These are phyloP conservation scores for Chesias legatella DNA, from an alignment of 2,888 invertebrate genomes.

Conservation along the genomic window DNA sequence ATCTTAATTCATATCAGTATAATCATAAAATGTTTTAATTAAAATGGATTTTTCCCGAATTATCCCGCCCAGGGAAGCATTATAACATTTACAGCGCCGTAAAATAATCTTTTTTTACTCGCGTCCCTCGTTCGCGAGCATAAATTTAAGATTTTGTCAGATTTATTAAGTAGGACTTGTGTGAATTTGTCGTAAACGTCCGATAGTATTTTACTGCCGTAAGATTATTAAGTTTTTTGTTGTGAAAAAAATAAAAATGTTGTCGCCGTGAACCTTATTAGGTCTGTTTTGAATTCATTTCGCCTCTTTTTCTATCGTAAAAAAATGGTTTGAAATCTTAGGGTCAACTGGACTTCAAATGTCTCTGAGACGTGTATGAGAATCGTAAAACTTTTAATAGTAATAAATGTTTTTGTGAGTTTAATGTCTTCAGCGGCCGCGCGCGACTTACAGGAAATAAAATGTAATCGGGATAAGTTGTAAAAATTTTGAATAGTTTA, in stretches of 20 bases:
- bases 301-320: conserved; percentile 48
- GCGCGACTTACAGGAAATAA: conserved; percentile 28
- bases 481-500: conserved; percentile 24
- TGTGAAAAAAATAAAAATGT: conserved; percentile 48
- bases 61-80: conserved; percentile 49
- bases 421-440: conserved; percentile 28
- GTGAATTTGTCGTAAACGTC: conserved; percentile 76
- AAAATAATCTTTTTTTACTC: conserved; percentile 49
- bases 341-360: conserved; percentile 30
- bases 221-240: conserved; percentile 60
- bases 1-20: conserved; percentile 43
- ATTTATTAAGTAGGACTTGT: conserved; percentile 74
- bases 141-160: conserved; percentile 73
- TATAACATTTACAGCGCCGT: conserved; percentile 60
- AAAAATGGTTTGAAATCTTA: conserved; percentile 32
- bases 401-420: conserved; percentile 30
- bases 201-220: conserved; percentile 66
- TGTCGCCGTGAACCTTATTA: conserved; percentile 43
- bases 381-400: conserved; percentile 32
- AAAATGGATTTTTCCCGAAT: conserved; percentile 64
- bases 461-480: conserved; percentile 24
- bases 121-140: conserved; percentile 52
- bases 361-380: conserved; percentile 29
- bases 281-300: conserved; percentile 54
- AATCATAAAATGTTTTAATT: conserved; percentile 58